Conservation (phyloP, 2,888 invertebrate species). For the Lochmaea crataegi region DNA sequence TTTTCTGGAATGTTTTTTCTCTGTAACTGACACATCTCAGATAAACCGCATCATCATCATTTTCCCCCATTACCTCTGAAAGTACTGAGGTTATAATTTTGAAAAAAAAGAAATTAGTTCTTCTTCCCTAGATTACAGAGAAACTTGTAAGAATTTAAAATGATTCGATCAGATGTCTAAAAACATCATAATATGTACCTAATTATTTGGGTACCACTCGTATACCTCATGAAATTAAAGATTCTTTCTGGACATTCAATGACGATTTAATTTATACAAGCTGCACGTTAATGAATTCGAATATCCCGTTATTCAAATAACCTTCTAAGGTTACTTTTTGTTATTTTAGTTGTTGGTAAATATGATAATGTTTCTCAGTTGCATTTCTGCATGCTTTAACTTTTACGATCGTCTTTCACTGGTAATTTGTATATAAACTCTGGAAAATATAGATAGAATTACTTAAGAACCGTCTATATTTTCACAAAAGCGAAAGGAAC, state of each 20-base stretch:
- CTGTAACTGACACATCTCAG: no score
- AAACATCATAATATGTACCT: no score
- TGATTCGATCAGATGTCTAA: no score
- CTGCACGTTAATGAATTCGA: conserved; percentile 15
- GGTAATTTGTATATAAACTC: background rate
- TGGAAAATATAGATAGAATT: no score
- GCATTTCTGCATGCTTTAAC: conserved; percentile 2
- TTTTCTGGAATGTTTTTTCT: no score
- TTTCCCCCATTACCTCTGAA: no score
- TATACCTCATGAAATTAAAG: background rate
- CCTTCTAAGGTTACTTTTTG: conserved; percentile 17
- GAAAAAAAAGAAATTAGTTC: no score
- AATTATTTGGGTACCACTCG: conserved; percentile 1
- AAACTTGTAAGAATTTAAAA: no score
- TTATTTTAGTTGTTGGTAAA: conserved; percentile 7
- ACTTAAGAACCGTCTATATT: no score
- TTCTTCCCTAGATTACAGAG: no score
- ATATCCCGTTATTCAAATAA: conserved; percentile 20
- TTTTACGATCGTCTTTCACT: conserved; percentile 3
- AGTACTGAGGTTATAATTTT: no score
- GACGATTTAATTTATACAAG: conserved; percentile 4
- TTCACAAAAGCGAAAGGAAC: background rate
- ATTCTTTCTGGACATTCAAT: background rate
- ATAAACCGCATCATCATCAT: no score
- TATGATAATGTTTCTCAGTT: background rate